Evolutionary conservation across 1,140 invertebrate genomes (phyloP), one percentile per base, ranked within the genome.

Genomic region (Artemia franciscana): DNA sequence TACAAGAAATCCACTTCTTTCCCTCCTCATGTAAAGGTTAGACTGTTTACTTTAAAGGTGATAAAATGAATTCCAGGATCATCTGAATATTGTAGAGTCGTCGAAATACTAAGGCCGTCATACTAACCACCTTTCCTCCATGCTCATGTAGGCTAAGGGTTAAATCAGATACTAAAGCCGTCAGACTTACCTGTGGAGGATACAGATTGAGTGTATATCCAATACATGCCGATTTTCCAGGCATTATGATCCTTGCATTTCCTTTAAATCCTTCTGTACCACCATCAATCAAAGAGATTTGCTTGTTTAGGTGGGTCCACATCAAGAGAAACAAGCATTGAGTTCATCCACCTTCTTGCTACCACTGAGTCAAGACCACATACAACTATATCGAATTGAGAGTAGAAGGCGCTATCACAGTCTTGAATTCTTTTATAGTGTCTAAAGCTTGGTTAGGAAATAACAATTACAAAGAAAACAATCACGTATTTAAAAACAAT

Each of bases 251-350:
- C 69, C 94, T 79, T 0, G 86, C 88, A 77, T 96, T 98, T 15
- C 96, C 96, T 78, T 98, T 98, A 70, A 99, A 98, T 0, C 95
- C 96, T 74, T 98, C 94, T 25, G 83, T 85, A 57, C 86, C 96
- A 28, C 96, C 96, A 77, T 99, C 96, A 58, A 99, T 83, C 69
- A 99, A 76, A 0, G 95, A 95, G 68, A 97, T 91, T n/a, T n/a
- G n/a, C 62, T 80, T 82, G 82, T 68, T 86, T 83, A 69, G 89
- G 82, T 71, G 94, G 85, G 70, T 92, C 95, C 57, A 79, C 75
- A 18, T 95, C 74, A 68, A 96, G 70, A 15, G 90, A 91, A 58
- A 91, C 76, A n/a, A 99, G 68, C 88, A 98, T 96, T 23, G 88
- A 86, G 77, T 99, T 98, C 1, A 99, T 88, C 96, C 96, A 99